Evolutionary conservation across 2,888 invertebrate species (phyloP).

Genomic region (Bugula neritina): DNA sequence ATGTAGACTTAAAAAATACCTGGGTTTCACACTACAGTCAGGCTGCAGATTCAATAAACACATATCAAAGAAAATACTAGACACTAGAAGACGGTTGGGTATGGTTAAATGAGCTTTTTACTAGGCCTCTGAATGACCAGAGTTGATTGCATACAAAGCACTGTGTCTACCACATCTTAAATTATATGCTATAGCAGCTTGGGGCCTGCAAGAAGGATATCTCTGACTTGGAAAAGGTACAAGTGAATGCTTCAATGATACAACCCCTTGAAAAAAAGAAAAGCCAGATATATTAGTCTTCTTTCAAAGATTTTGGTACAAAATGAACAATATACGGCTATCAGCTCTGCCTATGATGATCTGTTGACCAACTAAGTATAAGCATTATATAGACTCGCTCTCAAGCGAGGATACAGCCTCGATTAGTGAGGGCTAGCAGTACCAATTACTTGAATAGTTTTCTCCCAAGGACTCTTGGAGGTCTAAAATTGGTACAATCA

Average conservation of each 20-base stretch:
- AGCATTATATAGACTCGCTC: neutral
- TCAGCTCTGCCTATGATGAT: neutral
- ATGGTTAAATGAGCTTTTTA: neutral
- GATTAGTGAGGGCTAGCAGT: neutral
- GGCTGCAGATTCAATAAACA: neutral
- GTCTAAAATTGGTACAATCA: too few species aligned
- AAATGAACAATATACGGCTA: neutral
- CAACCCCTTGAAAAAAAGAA: neutral
- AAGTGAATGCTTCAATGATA: neutral
- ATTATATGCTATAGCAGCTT: neutral
- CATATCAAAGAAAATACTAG: neutral
- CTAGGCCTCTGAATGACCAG: neutral
- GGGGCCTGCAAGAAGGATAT: neutral
- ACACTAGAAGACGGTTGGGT: neutral
- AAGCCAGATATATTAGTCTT: neutral
- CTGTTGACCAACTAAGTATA: neutral
- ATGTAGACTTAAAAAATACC: too few species aligned
- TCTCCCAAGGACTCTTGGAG: neutral
- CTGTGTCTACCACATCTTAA: neutral
- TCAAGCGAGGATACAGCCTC: neutral
- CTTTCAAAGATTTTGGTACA: neutral
- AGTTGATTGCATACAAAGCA: neutral
- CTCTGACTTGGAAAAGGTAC: neutral
- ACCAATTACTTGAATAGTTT: neutral
- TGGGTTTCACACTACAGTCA: conserved; percentile 4